phyloP scores from a whole-genome alignment of 2,888 invertebrate species.

The Tanypteryx hageni region DNA sequence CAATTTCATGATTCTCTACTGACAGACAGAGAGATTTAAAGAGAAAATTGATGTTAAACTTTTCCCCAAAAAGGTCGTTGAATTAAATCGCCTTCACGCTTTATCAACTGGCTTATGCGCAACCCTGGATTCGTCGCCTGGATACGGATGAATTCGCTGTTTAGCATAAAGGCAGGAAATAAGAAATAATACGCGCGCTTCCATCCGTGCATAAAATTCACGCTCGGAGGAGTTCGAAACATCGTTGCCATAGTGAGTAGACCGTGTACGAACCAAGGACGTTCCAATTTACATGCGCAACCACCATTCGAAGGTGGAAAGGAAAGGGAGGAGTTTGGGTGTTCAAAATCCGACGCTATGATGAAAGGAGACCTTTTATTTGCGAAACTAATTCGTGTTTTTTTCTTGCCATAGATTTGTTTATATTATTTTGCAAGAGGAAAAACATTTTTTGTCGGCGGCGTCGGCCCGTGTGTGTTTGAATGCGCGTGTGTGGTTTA shows the following conservation, averaged over 20 bases:
- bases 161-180: conserved; percentile 18
- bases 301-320: not conserved
- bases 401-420: not conserved
- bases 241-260: not conserved
- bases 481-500: too few relatives aligned
- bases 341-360: not conserved
- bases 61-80: too few relatives aligned
- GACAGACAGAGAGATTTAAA: too few relatives aligned
- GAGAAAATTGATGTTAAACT: too few relatives aligned
- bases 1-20: too few relatives aligned
- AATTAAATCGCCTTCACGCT: too few relatives aligned
- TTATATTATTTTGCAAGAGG: not conserved
- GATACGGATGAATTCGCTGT: not conserved
- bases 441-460: too few relatives aligned
- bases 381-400: not conserved
- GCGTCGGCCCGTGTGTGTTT: too few relatives aligned
- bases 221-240: not conserved
- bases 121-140: not conserved
- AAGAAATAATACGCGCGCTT: not conserved
- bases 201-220: conserved; percentile 24
- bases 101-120: not conserved
- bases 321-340: too few relatives aligned
- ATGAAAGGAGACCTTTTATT: not conserved
- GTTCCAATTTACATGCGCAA: not conserved
- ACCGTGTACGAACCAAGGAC: not conserved